phyloP scores from a whole-genome alignment of 2,888 invertebrate genomes.

The Trichogramma evanescens region DNA sequence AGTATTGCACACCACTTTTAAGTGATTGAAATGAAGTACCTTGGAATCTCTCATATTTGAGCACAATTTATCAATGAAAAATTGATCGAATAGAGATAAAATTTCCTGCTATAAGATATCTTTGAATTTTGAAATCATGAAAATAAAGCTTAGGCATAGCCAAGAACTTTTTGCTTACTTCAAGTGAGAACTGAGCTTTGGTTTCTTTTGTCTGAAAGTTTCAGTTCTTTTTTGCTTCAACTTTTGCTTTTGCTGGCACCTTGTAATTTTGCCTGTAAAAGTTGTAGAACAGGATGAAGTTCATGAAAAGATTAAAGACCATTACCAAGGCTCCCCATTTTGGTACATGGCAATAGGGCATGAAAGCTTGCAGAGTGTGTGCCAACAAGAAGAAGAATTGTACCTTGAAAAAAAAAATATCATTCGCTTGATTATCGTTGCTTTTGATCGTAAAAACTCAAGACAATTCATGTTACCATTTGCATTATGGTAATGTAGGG shows the following conservation, averaged over 20 bases:
- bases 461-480: conserved; percentile 51
- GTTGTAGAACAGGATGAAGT: conserved; percentile 63
- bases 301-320: conserved; percentile 54
- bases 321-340: conserved; percentile 48
- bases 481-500: conserved; percentile 53
- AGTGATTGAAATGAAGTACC: no score
- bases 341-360: conserved; percentile 53
- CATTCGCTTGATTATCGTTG: background rate
- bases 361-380: conserved; percentile 50
- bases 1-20: no score
- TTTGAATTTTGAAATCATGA: background rate
- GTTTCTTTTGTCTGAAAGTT: background rate
- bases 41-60: no score
- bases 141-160: background rate
- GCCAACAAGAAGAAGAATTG: conserved; percentile 59
- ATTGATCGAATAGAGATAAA: no score
- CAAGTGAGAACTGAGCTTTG: background rate
- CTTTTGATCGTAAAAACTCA: background rate
- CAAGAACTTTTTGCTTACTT: background rate
- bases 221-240: conserved; percentile 9
- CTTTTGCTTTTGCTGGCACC: background rate
- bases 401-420: conserved; percentile 44
- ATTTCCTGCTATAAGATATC: no score
- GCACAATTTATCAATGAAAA: no score
- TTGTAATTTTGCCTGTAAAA: conserved; percentile 58